Evolutionary conservation across 2,888 invertebrate species (phyloP), one percentile per base, ranked within the genome.

Genomic region (Adela reaumurella): DNA sequence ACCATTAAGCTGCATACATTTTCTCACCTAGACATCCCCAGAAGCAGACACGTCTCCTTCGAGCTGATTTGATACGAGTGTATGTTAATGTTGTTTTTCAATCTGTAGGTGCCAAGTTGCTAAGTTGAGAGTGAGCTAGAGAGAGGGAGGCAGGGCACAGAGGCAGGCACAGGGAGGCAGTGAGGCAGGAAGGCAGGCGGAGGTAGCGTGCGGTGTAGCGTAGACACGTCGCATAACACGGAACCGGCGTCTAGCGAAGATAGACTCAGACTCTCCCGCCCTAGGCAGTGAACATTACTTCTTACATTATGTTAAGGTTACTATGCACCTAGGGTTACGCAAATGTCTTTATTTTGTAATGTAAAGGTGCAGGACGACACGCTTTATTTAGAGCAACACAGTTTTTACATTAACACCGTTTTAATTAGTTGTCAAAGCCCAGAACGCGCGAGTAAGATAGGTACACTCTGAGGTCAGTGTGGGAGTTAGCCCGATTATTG

Each of bases 51-150:
- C 24, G 4, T 24, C 4, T 24, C 24, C 24, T 8, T 8, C 4
- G 5, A 6, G 8, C 24, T 24, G 24, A 24, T 24, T 6, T 24
- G 8, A 24, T 8, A 14, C 14, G 35, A 8, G 35, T 35, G 14
- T 35, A 35, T 35, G 35, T 35, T 43, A 49, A 54, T 53, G 20
- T 48, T 51, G 51, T 71, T 76, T 73, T 74, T 74, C 66, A 73
- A 76, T 72, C 67, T 67, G 64, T 78, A 78, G 78, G 78, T 77
- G 59, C 65, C 68, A 76, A 76, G 74, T 74, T 68, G 67, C 71
- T 68, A 70, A 73, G 69, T 70, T 66, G 70, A 72, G 68, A 71
- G 74, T 14, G 35, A 35, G n/a, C 35, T 35, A 35, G 35, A 8
- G 35, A 24, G 24, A 35, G 35, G 3, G 35, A 24, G 24, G 24